Evolutionary conservation across 2,797 vertebrate genomes (phyloP).

Genomic region (Gambusia yucatana): DNA sequence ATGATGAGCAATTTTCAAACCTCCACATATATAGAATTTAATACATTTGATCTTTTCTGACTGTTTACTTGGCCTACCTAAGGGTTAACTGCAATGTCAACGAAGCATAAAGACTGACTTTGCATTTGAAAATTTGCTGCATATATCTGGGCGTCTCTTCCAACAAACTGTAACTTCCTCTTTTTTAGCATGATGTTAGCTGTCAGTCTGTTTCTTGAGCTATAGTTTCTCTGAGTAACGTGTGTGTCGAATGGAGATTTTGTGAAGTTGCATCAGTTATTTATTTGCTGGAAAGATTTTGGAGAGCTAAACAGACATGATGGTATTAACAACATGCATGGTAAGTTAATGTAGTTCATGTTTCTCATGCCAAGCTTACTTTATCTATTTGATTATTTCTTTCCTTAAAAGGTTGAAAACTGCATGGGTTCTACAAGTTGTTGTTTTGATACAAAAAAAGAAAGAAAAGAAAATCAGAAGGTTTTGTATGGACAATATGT

Average conservation of each 20-base stretch:
- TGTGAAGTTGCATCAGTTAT: not conserved
- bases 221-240: not conserved
- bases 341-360: slow-evolving; percentile 40
- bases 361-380: not conserved
- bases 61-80: not conserved
- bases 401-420: not conserved
- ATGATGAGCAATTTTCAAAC: not conserved
- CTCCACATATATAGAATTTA: no score
- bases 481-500: not conserved
- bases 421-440: not conserved
- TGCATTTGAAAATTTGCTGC: slow-evolving; percentile 32
- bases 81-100: not conserved
- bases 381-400: not conserved
- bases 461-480: not conserved
- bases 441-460: not conserved
- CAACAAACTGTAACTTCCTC: slow-evolving; percentile 45
- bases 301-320: slow-evolving; percentile 22
- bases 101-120: slow-evolving; percentile 7
- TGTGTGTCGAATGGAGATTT: not conserved
- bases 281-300: not conserved
- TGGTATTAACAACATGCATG: slow-evolving; percentile 56
- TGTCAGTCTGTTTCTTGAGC: not conserved
- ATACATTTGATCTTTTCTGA: not conserved
- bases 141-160: not conserved
- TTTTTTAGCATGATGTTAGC: slow-evolving; percentile 17